phyloP scores from a whole-genome alignment of 2,888 invertebrate species.

The Cartodere bifasciata region DNA sequence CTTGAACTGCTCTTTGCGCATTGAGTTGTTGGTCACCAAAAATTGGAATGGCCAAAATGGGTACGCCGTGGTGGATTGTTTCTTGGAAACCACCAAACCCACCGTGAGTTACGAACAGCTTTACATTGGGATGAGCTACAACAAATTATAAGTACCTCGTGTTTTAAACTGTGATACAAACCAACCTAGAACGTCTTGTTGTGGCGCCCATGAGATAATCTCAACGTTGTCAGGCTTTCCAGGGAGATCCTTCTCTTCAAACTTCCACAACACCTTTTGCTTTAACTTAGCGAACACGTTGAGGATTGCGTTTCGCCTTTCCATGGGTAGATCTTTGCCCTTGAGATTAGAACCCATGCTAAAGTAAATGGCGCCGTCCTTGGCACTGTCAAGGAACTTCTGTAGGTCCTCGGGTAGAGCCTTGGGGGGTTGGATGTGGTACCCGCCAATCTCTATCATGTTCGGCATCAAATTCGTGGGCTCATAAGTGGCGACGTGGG shows the following conservation, averaged over 20 bases:
- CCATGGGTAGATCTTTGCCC: slow-evolving; percentile 24
- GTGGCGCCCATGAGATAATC: slow-evolving; percentile 32
- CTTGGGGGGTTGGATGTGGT: too few species aligned
- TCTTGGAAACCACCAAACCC: slow-evolving; percentile 12
- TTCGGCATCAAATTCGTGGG: too few species aligned
- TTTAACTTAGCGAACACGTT: slow-evolving; percentile 29
- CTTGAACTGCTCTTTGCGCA: slow-evolving; percentile 8
- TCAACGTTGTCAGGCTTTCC: slow-evolving; percentile 29
- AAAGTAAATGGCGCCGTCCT: slow-evolving; percentile 31
- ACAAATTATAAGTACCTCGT: neutral
- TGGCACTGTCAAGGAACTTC: slow-evolving; percentile 29
- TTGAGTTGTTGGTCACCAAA: slow-evolving; percentile 11
- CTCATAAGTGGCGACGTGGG: neutral
- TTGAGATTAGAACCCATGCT: slow-evolving; percentile 34
- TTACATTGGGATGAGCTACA: slow-evolving; percentile 9
- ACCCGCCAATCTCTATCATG: too few species aligned
- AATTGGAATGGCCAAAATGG: slow-evolving; percentile 12
- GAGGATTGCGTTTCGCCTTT: slow-evolving; percentile 24
- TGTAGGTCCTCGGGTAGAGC: too few species aligned
- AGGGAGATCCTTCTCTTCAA: slow-evolving; percentile 26
- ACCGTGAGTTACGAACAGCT: slow-evolving; percentile 12
- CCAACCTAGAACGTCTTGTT: slow-evolving; percentile 30
- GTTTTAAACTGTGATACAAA: too few species aligned
- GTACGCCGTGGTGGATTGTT: slow-evolving; percentile 8
- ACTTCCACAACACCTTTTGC: slow-evolving; percentile 35